Evolutionary conservation across 2,888 invertebrate species (phyloP), one percentile per base, ranked within the genome.

Genomic region (Hyposoter dolosus): DNA sequence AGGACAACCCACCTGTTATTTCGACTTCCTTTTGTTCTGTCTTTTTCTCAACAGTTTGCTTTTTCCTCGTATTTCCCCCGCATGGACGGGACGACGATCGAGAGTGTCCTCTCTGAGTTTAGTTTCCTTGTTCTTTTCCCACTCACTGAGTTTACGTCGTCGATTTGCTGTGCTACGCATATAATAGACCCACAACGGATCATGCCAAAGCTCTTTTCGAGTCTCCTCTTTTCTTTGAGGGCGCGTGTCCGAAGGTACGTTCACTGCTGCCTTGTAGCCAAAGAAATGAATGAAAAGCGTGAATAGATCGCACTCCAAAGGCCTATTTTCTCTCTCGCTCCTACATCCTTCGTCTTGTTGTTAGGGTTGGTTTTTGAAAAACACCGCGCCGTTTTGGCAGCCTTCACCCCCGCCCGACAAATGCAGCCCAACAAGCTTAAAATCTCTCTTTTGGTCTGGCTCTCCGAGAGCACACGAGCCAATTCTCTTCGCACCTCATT

Each of bases 1-100:
- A 90, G 91, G 88, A 76, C 82, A 75, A 90, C 89, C 90, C 92
- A 92, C 91, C 92, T 92, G 92, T 92, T 91, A 90, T 88, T 87
- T 63, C 28, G 12, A 47, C 63, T 75, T 47, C 35, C 35, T 47
- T 45, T 69, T 50, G 4, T 28, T 45, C 47, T 28, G 6, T 47
- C 19, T 56, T 43, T 15, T n/a, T n/a, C 43, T 35, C 60, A 23
- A 23, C 23, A 9, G 6, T 56, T 35, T 43, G n/a, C 60, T 84
- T 89, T 86, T 88, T 84, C 87, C 84, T 87, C 83, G 85, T 82
- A 77, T 82, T 66, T 35, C 3, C 28, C 56, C 40, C 9, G 40
- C 40, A 40, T 43, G n/a, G 53, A 28, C 12, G 23, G 23, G 12
- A 60, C 28, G 6, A 15, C 28, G 28, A 40, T 40, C 40, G 15